Base-by-base conservation (phyloP, 2,888 invertebrate genomes). In the Acanthosepion lycidas region DNA sequence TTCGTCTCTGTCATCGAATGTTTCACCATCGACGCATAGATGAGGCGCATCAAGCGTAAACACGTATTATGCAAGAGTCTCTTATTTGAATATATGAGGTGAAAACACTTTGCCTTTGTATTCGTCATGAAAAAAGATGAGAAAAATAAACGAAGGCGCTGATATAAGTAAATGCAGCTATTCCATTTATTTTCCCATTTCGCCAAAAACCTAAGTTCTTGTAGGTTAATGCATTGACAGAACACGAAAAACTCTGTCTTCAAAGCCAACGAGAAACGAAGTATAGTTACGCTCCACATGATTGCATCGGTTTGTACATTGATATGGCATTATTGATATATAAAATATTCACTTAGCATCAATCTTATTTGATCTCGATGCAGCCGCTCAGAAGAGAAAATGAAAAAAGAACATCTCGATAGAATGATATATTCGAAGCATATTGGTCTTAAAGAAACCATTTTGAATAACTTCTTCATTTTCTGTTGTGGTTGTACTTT, bases 301-400 rank as follows among this genome's bases (percentile, higher is more conserved):
- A 78, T 78, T 78, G 78, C 33, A 78, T 78, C 33, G 78, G n/a
- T 78, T 78, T 78, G 78, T 78, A 78, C 18, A 78, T 78, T 78
- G 78, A 78, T 78, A 78, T n/a, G 33, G n/a, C 78, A n/a, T 78
- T 78, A 78, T 78, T 78, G 78, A 78, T 78, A 78, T n/a, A 78
- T 78, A 78, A 78, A n/a, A 78, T n/a, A 78, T 78, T n/a, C n/a
- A 78, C 78, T 78, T 78, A 78, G 78, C 78, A 78, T 78, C 78
- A 78, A 78, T 78, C 9, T 59, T 28, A 64, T 64, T 9, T 78
- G n/a, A 78, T 78, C n/a, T 78, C 78, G 8, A 78, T 9, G 28
- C 2, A 8, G 8, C n/a, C n/a, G 8, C 9, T 15, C 12, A 1
- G 9, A n/a, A 78, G 15, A 78, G 9, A 78, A n/a, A n/a, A 28